Conservation (phyloP, 1,140 invertebrate genomes). For the Macrostomum lignano region DNA sequence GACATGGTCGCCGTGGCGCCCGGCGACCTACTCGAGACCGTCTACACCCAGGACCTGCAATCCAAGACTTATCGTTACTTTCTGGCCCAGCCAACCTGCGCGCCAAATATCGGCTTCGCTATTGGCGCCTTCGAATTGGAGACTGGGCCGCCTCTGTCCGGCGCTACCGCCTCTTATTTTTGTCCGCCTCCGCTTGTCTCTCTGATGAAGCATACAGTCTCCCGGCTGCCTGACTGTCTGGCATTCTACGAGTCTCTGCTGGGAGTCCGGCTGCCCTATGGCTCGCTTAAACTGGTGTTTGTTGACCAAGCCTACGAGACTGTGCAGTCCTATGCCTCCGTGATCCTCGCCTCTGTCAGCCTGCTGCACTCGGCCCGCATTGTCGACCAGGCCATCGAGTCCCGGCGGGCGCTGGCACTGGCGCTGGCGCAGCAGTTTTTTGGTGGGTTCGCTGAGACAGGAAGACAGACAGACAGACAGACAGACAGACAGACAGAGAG, state of each 20-base stretch:
- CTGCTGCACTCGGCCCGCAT: constrained; percentile 58
- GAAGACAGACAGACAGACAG: too few species aligned
- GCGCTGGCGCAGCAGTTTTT: constrained; percentile 96
- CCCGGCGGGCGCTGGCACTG: constrained; percentile 57
- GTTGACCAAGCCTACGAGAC: constrained; percentile 67
- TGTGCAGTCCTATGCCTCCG: constrained; percentile 58
- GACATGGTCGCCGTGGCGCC: constrained; percentile 69
- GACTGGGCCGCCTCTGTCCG: too few species aligned
- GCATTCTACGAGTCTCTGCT: constrained; percentile 93
- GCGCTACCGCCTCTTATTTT: constrained; percentile 64
- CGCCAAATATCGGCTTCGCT: constrained; percentile 74
- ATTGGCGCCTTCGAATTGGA: constrained; percentile 40
- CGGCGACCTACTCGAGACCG: constrained; percentile 64
- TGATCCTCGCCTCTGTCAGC: constrained; percentile 68
- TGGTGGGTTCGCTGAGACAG: too few species aligned
- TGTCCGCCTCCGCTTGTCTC: constrained; percentile 61
- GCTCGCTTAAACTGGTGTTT: constrained; percentile 89
- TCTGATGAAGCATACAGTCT: constrained; percentile 60
- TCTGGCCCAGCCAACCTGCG: constrained; percentile 57
- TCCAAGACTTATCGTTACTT: constrained; percentile 76
- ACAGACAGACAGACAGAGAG: too few species aligned
- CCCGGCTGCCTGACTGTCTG: constrained; percentile 66
- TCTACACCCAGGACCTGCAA: constrained; percentile 62
- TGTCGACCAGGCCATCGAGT: constrained; percentile 71
- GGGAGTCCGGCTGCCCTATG: constrained; percentile 65